Evolutionary conservation across 2,797 vertebrate species (phyloP), one percentile per base, ranked within the genome.

Genomic region (Enteromius argenteus): DNA sequence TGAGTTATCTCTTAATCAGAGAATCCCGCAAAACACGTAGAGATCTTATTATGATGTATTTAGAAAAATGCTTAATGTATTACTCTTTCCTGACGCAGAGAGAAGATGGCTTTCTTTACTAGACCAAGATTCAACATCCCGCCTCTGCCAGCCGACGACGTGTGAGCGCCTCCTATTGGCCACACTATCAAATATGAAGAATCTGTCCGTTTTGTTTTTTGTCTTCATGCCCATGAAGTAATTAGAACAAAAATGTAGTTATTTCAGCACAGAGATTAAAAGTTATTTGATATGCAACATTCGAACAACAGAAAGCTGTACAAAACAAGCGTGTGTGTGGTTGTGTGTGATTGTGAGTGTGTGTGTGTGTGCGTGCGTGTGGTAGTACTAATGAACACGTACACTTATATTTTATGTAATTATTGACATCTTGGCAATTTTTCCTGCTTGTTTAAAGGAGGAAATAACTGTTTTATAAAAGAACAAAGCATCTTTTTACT

Each of bases 31-130:
- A 74, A 53, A 46, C 17, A 74, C 0, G 19, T 11, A 53, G 10
- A 1, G 30, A 4, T n/a, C 9, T 21, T 5, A 23, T 62, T 13
- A 1, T 0, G 0, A 8, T 4, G 1, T 10, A 17, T 32, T 42
- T 8, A 19, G n/a, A 60, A 17, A 9, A 60, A 74, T 17, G 39
- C 49, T 56, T 56, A 75, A 32, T 79, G 4, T 69, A 1, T 88
- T 71, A 1, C 73, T 86, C 64, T 87, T 1, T 92, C 83, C 60
- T 5, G 44, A 81, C 64, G 82, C 95, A 99, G 98, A 96, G 98
- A 99, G 97, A 99, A 99, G 96, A 99, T 99, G 93, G 97, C 98
- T 85, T 99, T 99, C 93, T 99, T 99, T 90, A 99, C 98, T 78
- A 96, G 97, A 96, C 97, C 98, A 95, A 97, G 98, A 95, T 97